phyloP scores from a whole-genome alignment of 2,797 vertebrate species.

The Lepus townsendii region DNA sequence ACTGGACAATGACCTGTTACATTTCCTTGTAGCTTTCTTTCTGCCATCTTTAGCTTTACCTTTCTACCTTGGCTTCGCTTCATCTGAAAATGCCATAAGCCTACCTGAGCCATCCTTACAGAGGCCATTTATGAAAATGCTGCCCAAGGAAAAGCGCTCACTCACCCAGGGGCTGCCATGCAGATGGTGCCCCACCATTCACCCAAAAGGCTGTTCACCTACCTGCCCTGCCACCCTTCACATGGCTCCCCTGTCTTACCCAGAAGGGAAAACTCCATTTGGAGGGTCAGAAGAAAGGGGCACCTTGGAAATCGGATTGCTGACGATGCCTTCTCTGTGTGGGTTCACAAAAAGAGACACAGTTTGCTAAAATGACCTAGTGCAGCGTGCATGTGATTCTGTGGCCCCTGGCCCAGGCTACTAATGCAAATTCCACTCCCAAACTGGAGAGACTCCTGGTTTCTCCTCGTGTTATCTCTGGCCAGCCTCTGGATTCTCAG shows the following conservation, averaged over 20 bases:
- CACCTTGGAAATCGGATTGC: background rate
- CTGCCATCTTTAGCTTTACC: background rate
- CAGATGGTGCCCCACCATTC: background rate
- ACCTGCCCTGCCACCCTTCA: too few relatives aligned
- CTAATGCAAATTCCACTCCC: conserved; percentile 89
- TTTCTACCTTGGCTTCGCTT: background rate
- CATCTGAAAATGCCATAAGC: background rate
- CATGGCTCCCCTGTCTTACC: background rate
- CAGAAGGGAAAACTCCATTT: background rate
- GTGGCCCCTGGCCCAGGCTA: conserved; percentile 88
- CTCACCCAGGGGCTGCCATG: background rate
- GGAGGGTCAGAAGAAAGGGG: background rate
- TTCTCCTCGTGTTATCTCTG: conserved; percentile 93
- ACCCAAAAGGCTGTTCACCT: fast-evolving
- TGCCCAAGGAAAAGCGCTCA: background rate
- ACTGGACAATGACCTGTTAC: too few relatives aligned
- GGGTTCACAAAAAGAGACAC: conserved; percentile 57
- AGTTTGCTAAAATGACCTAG: conserved; percentile 88
- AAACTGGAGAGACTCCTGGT: conserved; percentile 89
- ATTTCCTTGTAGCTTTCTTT: background rate
- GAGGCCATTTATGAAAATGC: background rate
- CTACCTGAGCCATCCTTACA: background rate
- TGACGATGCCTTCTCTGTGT: background rate
- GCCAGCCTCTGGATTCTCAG: conserved; percentile 90
- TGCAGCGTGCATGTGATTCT: conserved; percentile 86